Evolutionary conservation across 2,888 invertebrate species (phyloP), one percentile per base, ranked within the genome.

Genomic region (Philonicus albiceps): DNA sequence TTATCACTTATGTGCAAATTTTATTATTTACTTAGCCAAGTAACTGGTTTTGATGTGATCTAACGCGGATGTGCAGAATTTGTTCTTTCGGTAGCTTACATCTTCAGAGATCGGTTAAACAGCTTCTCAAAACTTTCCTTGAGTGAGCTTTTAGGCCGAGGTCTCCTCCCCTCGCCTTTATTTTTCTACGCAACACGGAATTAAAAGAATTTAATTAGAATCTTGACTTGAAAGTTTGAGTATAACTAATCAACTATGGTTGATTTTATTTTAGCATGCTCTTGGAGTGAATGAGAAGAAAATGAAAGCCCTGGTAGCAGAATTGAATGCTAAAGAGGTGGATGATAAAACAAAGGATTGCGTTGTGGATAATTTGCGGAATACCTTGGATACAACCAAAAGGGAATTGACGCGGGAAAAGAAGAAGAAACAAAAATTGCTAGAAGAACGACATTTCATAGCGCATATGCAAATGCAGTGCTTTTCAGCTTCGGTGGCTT

Each of bases 381-480:
- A 88, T 7, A 89, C 89, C 87, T 89, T 92, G 49, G 89, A 90
- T 0, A 89, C 89, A 74, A 89, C 91, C 1, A 92, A 91, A 87
- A 89, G 89, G 7, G 91, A 92, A 83, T 89, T 92, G 3, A 89
- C 89, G 13, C 89, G 89, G 55, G 92, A 92, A 86, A 91, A 91
- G 86, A 90, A 91, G 74, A 89, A 90, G 64, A 92, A 92, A 78
- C 91, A 91, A 86, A 91, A 90, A 83, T 89, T 92, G 1, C 84
- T 91, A 8, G 91, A 92, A 85, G 92, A 92, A 81, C 89, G 91
- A 0, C 90, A 91, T 16, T 88, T 91, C 3, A 87, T 92, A n/a
- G 90, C 90, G 37, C 91, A 92, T 86, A 91, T 92, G 90, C 92
- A 92, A 86, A 88, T 90, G 0, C 91, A 92, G 22, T 92, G 91